Percentiles rank a stretch among this genome's conserved stretches.
Conservation (phyloP, 2,888 invertebrate genomes). For the Cantharis rufa region DNA sequence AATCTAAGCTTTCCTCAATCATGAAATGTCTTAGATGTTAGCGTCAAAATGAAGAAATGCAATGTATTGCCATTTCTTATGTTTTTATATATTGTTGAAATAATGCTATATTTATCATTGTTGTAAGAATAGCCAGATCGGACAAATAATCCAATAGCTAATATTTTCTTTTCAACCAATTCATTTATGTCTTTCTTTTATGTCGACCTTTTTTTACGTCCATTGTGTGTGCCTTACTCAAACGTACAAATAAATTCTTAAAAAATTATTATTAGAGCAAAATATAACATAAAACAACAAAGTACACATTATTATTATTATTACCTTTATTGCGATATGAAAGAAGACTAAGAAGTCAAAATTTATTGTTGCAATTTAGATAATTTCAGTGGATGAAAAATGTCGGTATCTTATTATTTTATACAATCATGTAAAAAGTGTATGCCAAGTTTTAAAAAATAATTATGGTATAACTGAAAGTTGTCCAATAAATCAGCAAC, state of each 20-base stretch:
- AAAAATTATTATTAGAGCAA: background rate
- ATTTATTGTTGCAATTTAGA: background rate
- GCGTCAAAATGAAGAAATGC: conserved; percentile 24
- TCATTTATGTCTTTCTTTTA: background rate
- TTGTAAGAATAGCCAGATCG: conserved; percentile 4
- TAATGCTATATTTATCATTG: conserved; percentile 23
- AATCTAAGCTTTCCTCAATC: conserved; percentile 25
- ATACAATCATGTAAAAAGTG: conserved; percentile 7
- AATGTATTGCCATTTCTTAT: conserved; percentile 16
- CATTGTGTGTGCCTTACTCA: background rate
- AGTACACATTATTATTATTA: no score
- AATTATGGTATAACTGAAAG: conserved; percentile 34
- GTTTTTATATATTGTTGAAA: conserved; percentile 22
- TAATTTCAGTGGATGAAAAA: background rate
- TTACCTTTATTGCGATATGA: no score
- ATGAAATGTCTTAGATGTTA: conserved; percentile 25
- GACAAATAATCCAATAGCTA: conserved; percentile 13
- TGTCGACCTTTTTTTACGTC: background rate
- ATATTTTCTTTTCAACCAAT: background rate
- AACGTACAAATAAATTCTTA: background rate
- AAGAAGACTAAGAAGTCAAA: background rate
- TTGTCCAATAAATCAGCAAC: conserved; percentile 29
- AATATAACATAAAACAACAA: background rate
- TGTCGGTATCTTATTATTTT: background rate
- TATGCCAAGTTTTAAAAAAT: conserved; percentile 29